These are phyloP conservation scores for Dendrolimus pini DNA, from an alignment of 2,888 invertebrate genomes.

Conservation along the genomic window DNA sequence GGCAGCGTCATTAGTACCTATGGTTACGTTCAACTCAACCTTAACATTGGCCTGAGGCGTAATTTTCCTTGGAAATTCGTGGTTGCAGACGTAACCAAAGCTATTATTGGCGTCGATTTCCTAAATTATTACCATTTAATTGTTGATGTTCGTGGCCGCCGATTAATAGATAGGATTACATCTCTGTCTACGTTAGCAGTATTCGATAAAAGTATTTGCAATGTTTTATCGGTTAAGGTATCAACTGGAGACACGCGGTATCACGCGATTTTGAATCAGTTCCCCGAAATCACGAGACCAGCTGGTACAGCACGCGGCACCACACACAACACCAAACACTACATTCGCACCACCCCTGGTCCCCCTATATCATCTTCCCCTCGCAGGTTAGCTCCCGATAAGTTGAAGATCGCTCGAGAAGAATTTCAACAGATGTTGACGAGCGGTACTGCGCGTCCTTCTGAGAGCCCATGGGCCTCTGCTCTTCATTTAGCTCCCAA, in stretches of 20 bases:
- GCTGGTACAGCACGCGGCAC: slow-evolving; percentile 6
- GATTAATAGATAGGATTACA: no score
- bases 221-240: slow-evolving; percentile 1
- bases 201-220: no score
- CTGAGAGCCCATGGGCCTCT: slow-evolving; percentile 25
- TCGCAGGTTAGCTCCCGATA: slow-evolving; percentile 18
- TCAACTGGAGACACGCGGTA: slow-evolving; percentile 4
- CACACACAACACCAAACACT: slow-evolving; percentile 12
- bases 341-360: slow-evolving; percentile 9
- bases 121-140: no score
- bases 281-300: slow-evolving; percentile 13
- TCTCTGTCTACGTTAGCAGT: no score
- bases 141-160: no score
- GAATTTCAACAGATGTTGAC: slow-evolving; percentile 20
- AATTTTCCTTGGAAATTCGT: no score
- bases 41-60: no score
- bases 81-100: no score
- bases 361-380: slow-evolving; percentile 11
- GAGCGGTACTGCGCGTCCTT: slow-evolving; percentile 17
- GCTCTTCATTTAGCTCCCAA: slow-evolving; percentile 13
- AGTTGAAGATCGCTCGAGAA: slow-evolving; percentile 13
- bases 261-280: slow-evolving; percentile 9
- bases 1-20: no score
- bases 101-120: no score
- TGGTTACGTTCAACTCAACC: no score